Evolutionary conservation across 2,797 vertebrate species (phyloP).

Genomic region (Todus mexicanus): DNA sequence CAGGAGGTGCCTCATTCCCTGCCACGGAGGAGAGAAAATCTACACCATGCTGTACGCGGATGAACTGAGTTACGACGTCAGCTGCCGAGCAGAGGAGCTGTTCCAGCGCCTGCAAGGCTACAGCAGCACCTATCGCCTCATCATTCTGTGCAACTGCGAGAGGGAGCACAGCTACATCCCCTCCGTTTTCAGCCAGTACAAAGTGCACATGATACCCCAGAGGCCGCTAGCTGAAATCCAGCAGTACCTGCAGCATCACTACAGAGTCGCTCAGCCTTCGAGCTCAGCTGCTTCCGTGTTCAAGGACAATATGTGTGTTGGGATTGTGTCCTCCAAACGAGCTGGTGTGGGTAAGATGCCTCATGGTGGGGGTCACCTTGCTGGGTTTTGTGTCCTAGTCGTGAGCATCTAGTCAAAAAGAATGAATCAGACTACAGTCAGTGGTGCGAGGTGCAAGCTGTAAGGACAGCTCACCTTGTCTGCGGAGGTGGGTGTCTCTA

Average conservation of each 20-base stretch:
- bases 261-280: slow-evolving; percentile 60
- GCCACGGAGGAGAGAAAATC: slow-evolving; percentile 75
- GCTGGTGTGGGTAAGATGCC: slow-evolving; percentile 86
- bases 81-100: slow-evolving; percentile 82
- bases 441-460: background rate
- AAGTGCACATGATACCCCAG: slow-evolving; percentile 84
- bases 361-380: background rate
- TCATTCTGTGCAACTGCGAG: slow-evolving; percentile 87
- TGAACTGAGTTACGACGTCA: slow-evolving; percentile 88
- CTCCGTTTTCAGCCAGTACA: slow-evolving; percentile 89
- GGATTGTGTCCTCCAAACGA: slow-evolving; percentile 87
- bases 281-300: slow-evolving; percentile 83
- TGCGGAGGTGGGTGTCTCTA: background rate
- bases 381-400: background rate
- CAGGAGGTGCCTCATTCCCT: slow-evolving; percentile 82
- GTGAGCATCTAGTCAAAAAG: background rate
- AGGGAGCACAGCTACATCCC: slow-evolving; percentile 90
- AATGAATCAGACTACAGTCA: background rate
- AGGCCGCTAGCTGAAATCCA: slow-evolving; percentile 74
- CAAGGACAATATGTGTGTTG: slow-evolving; percentile 80
- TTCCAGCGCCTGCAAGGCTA: slow-evolving; percentile 78
- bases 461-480: background rate
- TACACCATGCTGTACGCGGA: slow-evolving; percentile 88
- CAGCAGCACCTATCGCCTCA: slow-evolving; percentile 76
- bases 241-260: slow-evolving; percentile 84